Conservation (phyloP, 1,140 invertebrate genomes). For the Temnothorax longispinosus region DNA sequence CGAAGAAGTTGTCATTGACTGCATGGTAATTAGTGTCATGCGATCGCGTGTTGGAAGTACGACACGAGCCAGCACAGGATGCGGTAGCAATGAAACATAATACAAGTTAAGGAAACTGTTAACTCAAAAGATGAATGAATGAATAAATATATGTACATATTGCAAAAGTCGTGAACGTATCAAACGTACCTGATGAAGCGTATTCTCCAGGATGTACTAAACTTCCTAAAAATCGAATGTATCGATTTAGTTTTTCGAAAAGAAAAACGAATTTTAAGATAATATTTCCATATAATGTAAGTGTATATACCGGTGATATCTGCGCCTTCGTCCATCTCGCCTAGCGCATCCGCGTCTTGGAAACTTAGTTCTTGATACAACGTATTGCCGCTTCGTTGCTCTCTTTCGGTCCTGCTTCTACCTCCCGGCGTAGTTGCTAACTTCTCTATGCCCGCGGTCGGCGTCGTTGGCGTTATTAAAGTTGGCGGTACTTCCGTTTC, state of each 20-base stretch:
- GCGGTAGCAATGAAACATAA: constrained; percentile 76
- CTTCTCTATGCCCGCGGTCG: constrained; percentile 81
- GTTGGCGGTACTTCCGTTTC: constrained; percentile 85
- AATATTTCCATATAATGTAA: neutral
- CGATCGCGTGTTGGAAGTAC: constrained; percentile 79
- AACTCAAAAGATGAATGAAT: neutral
- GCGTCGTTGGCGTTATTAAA: constrained; percentile 86
- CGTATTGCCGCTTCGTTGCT: constrained; percentile 95
- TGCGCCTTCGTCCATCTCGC: constrained; percentile 93
- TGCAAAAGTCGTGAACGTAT: neutral
- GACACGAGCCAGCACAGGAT: constrained; percentile 68
- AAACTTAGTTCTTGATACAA: constrained; percentile 97
- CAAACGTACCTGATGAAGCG: constrained; percentile 96
- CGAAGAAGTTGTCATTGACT: constrained; percentile 99
- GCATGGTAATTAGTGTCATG: constrained; percentile 84
- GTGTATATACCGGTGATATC: constrained; percentile 93
- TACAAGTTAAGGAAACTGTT: constrained; percentile 74
- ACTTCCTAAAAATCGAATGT: constrained; percentile 89
- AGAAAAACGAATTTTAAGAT: constrained; percentile 39
- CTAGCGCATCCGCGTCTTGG: constrained; percentile 92
- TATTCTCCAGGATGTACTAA: constrained; percentile 99
- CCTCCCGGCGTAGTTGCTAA: constrained; percentile 85
- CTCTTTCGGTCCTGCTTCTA: constrained; percentile 93
- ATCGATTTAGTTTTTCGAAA: constrained; percentile 37
- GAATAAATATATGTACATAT: constrained; percentile 25